phyloP scores from a whole-genome alignment of 1,140 invertebrate genomes.

The Daktulosphaira vitifoliae region DNA sequence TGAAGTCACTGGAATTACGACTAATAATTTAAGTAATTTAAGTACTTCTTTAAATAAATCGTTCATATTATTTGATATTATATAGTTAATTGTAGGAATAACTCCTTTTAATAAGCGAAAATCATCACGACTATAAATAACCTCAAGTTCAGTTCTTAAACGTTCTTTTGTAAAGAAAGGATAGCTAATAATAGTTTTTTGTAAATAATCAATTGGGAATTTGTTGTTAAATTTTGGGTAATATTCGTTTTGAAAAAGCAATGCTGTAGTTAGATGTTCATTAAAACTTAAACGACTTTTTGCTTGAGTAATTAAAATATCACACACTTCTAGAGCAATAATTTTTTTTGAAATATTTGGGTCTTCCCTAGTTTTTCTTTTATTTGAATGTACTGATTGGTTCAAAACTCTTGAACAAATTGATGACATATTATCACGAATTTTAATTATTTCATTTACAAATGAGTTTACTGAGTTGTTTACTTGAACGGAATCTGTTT shows the following conservation, averaged over 20 bases:
- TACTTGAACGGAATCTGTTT: conserved; percentile 1
- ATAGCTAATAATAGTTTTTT: not conserved
- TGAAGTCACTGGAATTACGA: conserved; percentile 37
- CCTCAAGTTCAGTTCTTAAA: not conserved
- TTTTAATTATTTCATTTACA: not conserved
- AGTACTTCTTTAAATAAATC: conserved; percentile 37
- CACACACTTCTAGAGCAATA: not conserved
- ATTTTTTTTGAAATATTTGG: not conserved
- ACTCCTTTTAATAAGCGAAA: not conserved
- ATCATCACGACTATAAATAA: conserved; percentile 1
- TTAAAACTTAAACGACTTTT: conserved; percentile 3
- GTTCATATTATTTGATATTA: conserved; percentile 33
- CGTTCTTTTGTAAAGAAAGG: conserved; percentile 1
- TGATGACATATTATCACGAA: not conserved
- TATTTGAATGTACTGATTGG: not conserved
- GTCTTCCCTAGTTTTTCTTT: not conserved
- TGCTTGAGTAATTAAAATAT: not conserved
- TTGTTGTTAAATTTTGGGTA: conserved; percentile 23
- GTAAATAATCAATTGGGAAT: conserved; percentile 38
- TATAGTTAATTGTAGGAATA: conserved; percentile 3
- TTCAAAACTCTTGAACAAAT: not conserved
- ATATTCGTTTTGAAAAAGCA: conserved; percentile 4
- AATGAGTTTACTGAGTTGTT: not conserved
- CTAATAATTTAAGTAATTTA: conserved; percentile 37
- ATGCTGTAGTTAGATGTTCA: conserved; percentile 4